phyloP scores from a whole-genome alignment of 2,113 vertebrate genomes.

The Ceyx melanurus region DNA sequence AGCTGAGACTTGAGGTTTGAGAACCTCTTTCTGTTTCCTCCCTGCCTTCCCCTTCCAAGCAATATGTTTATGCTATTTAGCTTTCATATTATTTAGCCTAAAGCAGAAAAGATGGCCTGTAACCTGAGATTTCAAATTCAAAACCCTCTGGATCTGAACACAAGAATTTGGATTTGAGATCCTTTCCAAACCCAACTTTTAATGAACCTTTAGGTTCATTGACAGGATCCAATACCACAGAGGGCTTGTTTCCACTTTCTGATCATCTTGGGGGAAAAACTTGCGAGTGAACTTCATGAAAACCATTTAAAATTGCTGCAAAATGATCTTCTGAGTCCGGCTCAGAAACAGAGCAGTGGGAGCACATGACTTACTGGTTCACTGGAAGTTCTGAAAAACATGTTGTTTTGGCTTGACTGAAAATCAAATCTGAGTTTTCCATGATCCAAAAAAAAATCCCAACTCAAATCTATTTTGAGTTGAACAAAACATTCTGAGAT shows the following conservation, averaged over 20 bases:
- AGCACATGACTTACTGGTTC: slow-evolving; percentile 12
- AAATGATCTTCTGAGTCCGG: neutral
- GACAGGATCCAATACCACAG: neutral
- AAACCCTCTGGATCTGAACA: neutral
- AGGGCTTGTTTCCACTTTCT: neutral
- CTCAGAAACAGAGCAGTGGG: neutral
- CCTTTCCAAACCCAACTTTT: neutral
- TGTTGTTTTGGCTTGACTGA: neutral
- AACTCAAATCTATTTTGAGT: neutral
- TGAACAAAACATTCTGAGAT: neutral
- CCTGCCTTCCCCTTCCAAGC: neutral
- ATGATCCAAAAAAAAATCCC: neutral
- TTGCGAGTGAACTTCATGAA: neutral
- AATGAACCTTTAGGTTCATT: neutral
- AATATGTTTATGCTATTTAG: neutral
- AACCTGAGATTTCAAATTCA: neutral
- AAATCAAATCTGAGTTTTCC: neutral
- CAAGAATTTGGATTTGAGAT: neutral
- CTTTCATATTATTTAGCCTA: neutral
- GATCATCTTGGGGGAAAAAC: neutral
- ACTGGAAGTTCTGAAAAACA: neutral
- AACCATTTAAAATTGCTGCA: neutral
- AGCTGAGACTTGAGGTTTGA: neutral
- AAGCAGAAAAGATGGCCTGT: neutral
- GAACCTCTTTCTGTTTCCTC: neutral